Conservation (phyloP, 2,888 invertebrate genomes). For the Brachynemurus nebulosus region DNA sequence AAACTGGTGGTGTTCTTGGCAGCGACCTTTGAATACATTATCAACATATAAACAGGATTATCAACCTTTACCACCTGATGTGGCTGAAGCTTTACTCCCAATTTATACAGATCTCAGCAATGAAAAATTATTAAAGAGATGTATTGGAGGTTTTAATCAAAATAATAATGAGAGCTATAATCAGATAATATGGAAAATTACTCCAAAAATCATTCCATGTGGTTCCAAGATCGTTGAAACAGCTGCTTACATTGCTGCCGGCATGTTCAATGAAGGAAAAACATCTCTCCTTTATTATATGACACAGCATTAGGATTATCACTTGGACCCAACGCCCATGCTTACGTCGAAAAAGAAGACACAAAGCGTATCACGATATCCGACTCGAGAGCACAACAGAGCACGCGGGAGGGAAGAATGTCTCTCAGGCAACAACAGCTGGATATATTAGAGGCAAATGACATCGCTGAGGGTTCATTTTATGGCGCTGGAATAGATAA, state of each 20-base stretch:
- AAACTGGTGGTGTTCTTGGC: slow-evolving; percentile 17
- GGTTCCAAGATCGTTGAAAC: slow-evolving; percentile 12
- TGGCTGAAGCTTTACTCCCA: slow-evolving; percentile 16
- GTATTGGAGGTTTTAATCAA: slow-evolving; percentile 24
- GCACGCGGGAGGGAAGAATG: slow-evolving; percentile 18
- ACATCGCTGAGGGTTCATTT: background rate
- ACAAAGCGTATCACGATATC: slow-evolving; percentile 15
- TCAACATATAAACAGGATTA: slow-evolving; percentile 9
- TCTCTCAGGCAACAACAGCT: slow-evolving; percentile 8
- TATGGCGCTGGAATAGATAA: slow-evolving; percentile 9
- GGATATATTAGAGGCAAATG: background rate
- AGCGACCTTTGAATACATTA: slow-evolving; percentile 9
- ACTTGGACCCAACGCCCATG: slow-evolving; percentile 15
- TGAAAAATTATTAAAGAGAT: slow-evolving; percentile 21
- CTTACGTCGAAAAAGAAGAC: slow-evolving; percentile 14
- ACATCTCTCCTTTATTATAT: slow-evolving; percentile 13
- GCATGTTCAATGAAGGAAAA: slow-evolving; percentile 17
- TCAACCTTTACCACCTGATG: slow-evolving; percentile 17
- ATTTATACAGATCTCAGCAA: slow-evolving; percentile 23
- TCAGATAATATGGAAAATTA: slow-evolving; percentile 23
- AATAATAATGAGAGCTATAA: no score
- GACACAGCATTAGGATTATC: slow-evolving; percentile 14
- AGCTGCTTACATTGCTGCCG: slow-evolving; percentile 12
- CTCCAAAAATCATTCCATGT: slow-evolving; percentile 15
- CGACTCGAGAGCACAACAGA: slow-evolving; percentile 10